Base-by-base conservation (phyloP, 2,888 invertebrate genomes). In the Hedychridium roseum region DNA sequence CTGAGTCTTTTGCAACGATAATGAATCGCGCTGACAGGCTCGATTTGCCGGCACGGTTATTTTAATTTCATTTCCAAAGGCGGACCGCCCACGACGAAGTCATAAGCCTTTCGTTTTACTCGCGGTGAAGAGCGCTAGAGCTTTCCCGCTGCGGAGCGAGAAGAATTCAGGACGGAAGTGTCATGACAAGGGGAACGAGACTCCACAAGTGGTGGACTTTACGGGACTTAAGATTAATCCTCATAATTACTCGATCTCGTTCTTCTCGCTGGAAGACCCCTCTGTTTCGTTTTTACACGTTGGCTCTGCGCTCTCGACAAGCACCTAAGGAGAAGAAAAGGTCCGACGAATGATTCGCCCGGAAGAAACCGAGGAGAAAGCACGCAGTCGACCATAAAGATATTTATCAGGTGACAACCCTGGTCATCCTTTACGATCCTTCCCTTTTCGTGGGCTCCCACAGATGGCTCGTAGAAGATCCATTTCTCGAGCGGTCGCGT, bases 181-280 rank as follows among this genome's bases (percentile, higher is more conserved):
- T 23, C 23, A 23, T 23, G 47, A 50, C 50, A 51, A 40, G 52
- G 51, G 21, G 34, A 46, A 47, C 47, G 51, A 55, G 63, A 61
- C 71, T 76, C 76, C 61, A 78, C 77, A 76, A 78, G 76, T 77
- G 78, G 76, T 66, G 75, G 76, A 74, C 76, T 77, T 78, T 76
- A 73, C 71, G 70, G 72, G 76, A 73, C 70, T 77, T 75, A 74
- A 73, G 71, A 77, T 76, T 78, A 76, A 78, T 78, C 75, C 76
- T 67, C 71, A 69, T 76, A 77, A 78, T 78, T 77, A 76, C 73
- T 64, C 65, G 66, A 69, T 70, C 61, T 60, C 60, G 39, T 57
- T 60, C 56, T 63, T 56, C 56, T 54, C 54, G 28, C 46, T 30
- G 55, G 43, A 44, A 42, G 44, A 38, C 49, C 57, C 55, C 51